Base-by-base conservation (phyloP, 2,113 vertebrate genomes). In the Talpa occidentalis region DNA sequence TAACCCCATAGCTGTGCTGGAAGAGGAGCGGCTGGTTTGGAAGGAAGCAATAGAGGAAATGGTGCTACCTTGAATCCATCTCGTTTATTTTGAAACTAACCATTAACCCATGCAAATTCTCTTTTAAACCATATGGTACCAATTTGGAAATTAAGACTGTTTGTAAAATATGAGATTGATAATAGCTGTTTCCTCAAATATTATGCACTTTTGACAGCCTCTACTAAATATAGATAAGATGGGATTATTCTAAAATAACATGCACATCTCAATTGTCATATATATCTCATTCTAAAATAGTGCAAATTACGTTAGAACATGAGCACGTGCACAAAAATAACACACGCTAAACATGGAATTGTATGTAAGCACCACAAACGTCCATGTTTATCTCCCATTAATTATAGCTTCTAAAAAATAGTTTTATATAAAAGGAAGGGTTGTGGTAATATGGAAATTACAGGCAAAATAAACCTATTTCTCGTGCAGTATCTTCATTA, bases 101-200 rank as follows among this genome's bases (percentile, higher is more conserved):
- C 66, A 83, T 70, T 73, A 87, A 84, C 70, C 26, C 11, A 77
- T 24, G 15, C 11, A 42, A 86, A 82, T 70, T 86, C 17, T 59
- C 81, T 78, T 40, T 32, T 79, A 77, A 90, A n/a, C 30, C 16
- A 92, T 59, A 67, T 56, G 28, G 26, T 47, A 62, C 26, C 42
- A 70, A 64, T 56, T 85, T 94, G 76, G 40, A 76, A 62, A 93
- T 85, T 84, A 91, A 83, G 26, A 40, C 28, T 32, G 10, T 83
- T 87, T 83, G 54, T 79, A 82, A 56, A 78, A 74, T 79, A 67
- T 59, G 22, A 70, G 44, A 67, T 82, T 66, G 93, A 74, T 67
- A 42, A 54, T 49, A 88, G 37, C 14, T 59, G 14, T 87, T 93
- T 72, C 35, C 19, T 88, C 22, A 95, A 92, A 88, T 88, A 42